These are phyloP conservation scores for Actinernus sp. DNA, from an alignment of 92 coral and sea anemone species.

Conservation along the genomic window DNA sequence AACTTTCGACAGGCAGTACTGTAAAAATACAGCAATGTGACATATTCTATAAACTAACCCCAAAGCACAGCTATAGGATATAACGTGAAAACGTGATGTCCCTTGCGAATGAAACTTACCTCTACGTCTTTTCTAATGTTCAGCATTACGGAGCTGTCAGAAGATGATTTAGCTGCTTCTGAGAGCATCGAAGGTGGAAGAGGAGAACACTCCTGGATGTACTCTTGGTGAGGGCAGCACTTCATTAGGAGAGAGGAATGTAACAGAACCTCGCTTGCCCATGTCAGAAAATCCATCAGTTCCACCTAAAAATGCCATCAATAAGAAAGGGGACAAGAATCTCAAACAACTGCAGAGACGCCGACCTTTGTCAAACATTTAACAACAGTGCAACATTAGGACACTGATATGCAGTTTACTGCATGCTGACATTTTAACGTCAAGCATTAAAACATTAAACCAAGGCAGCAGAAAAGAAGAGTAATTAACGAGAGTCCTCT, in stretches of 20 bases:
- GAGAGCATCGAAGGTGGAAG: slow-evolving; percentile 58
- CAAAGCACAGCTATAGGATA: no score
- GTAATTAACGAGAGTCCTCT: no score
- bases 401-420: no score
- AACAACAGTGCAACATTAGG: no score
- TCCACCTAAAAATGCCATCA: slow-evolving; percentile 22
- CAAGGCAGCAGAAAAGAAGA: no score
- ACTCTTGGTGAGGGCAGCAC: slow-evolving; percentile 64
- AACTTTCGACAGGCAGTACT: slow-evolving; percentile 50
- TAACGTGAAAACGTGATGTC: no score
- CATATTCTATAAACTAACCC: neutral
- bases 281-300: slow-evolving; percentile 48
- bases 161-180: slow-evolving; percentile 29
- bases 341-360: no score
- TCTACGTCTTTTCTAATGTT: slow-evolving; percentile 10
- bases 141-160: slow-evolving; percentile 12
- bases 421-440: no score
- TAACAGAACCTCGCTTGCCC: slow-evolving; percentile 31
- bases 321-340: no score
- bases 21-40: neutral
- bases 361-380: no score
- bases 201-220: slow-evolving; percentile 57
- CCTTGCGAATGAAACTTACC: slow-evolving; percentile 53
- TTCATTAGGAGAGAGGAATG: slow-evolving; percentile 40
- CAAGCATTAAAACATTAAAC: no score